These are phyloP conservation scores for Iguana delicatissima DNA, from an alignment of 2,797 vertebrate genomes.

Conservation along the genomic window DNA sequence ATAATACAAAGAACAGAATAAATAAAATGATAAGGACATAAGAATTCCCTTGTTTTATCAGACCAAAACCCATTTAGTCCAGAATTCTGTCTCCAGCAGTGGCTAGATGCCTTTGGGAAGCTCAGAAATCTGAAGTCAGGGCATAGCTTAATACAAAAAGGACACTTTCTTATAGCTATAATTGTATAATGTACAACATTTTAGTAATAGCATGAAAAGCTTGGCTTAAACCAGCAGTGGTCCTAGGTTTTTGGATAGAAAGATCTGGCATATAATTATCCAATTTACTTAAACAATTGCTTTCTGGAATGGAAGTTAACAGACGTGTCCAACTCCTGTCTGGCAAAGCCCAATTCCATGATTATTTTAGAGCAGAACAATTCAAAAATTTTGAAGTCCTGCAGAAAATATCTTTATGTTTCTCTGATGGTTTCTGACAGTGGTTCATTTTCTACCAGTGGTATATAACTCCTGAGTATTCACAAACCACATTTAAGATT, in stretches of 20 bases:
- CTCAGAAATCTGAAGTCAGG: constrained; percentile 21
- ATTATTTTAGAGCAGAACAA: constrained; percentile 71
- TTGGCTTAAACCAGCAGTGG: constrained; percentile 69
- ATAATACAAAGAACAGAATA: constrained; percentile 43
- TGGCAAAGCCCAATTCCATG: constrained; percentile 72
- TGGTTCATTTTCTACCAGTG: constrained; percentile 57
- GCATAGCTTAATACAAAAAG: constrained; percentile 15
- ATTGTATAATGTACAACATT: constrained; percentile 48
- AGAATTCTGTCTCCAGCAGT: constrained; percentile 15
- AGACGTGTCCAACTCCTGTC: constrained; percentile 81
- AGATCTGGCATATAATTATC: constrained; percentile 70
- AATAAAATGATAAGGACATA: constrained; percentile 26
- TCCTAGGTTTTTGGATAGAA: constrained; percentile 69
- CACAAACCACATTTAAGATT: neutral
- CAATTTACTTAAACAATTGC: constrained; percentile 77
- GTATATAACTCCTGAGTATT: neutral
- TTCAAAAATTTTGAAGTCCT: constrained; percentile 74
- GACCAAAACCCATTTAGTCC: neutral
- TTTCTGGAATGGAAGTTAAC: constrained; percentile 83
- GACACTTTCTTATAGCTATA: constrained; percentile 59
- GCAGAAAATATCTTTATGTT: constrained; percentile 65
- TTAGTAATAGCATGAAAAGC: constrained; percentile 59
- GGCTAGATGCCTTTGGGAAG: constrained; percentile 28
- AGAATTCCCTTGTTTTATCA: constrained; percentile 9
- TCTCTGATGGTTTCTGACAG: constrained; percentile 58